Evolutionary conservation across 2,113 vertebrate genomes (phyloP).

Genomic region (Petaurus breviceps): DNA sequence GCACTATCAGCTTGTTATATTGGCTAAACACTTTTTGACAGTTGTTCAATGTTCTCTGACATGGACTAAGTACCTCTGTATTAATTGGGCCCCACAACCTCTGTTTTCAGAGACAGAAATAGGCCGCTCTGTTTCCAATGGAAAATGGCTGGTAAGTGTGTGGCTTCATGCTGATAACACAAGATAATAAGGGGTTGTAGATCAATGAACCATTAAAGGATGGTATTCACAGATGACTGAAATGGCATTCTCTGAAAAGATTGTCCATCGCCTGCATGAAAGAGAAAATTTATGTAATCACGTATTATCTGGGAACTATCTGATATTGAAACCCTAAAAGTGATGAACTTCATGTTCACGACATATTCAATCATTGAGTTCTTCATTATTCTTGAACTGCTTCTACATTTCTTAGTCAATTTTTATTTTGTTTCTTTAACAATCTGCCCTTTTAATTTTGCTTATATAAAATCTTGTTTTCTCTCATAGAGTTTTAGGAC

Average conservation of each 20-base stretch:
- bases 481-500: neutral
- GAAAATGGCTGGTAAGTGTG: neutral
- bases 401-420: neutral
- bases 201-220: neutral
- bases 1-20: neutral
- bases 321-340: neutral
- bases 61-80: neutral
- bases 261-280: neutral
- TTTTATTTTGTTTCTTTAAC: conserved; percentile 22
- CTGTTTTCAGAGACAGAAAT: conserved; percentile 11
- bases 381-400: neutral
- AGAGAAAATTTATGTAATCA: neutral
- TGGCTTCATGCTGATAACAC: neutral
- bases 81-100: neutral
- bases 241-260: neutral
- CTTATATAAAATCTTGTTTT: neutral
- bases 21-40: neutral
- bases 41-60: neutral
- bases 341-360: neutral
- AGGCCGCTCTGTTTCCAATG: neutral
- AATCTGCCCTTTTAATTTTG: neutral
- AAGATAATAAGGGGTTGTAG: conserved; percentile 4
- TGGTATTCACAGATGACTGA: neutral
- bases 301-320: neutral
- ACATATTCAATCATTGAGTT: neutral